phyloP scores from a whole-genome alignment of 2,888 invertebrate genomes.

The Melanotus villosus region DNA sequence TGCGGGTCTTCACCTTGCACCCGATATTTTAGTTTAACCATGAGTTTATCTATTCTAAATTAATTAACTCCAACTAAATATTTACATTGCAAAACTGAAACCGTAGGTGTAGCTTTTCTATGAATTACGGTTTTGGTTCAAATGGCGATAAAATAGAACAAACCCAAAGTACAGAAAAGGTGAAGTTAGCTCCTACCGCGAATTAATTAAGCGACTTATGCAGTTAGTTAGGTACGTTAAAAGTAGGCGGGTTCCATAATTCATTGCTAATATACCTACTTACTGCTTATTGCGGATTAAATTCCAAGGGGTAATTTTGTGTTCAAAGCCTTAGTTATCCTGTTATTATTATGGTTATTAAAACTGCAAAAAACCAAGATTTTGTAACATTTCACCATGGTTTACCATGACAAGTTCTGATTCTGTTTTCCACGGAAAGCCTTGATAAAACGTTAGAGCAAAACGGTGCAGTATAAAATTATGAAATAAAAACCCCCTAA shows the following conservation, averaged over 20 bases:
- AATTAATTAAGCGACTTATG: conserved; percentile 12
- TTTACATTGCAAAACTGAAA: not conserved
- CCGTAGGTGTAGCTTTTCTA: not conserved
- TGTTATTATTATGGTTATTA: no score
- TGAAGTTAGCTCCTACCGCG: not conserved
- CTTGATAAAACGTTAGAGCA: no score
- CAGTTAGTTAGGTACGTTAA: not conserved
- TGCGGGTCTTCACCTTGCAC: conserved; percentile 6
- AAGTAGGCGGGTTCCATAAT: not conserved
- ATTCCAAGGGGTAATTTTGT: not conserved
- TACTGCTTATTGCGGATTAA: not conserved
- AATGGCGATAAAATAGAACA: conserved; percentile 4
- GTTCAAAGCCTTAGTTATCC: no score
- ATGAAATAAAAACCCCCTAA: no score
- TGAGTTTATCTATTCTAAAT: not conserved
- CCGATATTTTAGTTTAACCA: not conserved
- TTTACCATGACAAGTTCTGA: no score
- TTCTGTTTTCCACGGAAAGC: no score
- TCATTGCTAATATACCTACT: not conserved
- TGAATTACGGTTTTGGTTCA: not conserved
- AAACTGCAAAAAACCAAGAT: no score
- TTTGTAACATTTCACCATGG: no score
- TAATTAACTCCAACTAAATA: not conserved
- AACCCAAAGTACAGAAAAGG: not conserved
- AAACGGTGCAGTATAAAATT: no score